These are phyloP conservation scores for Andrena fulva DNA, from an alignment of 2,888 invertebrate genomes.

Conservation along the genomic window DNA sequence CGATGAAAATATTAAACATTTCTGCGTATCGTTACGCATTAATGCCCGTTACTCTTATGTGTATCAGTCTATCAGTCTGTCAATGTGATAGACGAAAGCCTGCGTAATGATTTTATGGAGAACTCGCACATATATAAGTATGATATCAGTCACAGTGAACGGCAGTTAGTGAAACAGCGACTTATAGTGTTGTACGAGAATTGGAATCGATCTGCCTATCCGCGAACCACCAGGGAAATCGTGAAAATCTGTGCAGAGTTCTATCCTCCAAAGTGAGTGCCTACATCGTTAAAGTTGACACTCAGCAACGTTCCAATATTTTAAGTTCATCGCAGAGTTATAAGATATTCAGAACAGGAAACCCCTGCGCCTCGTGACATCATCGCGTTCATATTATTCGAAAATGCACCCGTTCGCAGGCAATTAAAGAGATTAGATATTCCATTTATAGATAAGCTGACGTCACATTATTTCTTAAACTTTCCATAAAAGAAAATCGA, in stretches of 20 bases:
- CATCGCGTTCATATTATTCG: too few species aligned
- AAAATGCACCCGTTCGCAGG: background rate
- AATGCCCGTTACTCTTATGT: constrained; percentile 1
- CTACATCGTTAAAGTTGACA: too few species aligned
- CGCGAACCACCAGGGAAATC: background rate
- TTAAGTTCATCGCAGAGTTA: background rate
- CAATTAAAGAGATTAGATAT: too few species aligned
- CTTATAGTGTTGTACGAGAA: constrained; percentile 20
- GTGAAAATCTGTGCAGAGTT: background rate
- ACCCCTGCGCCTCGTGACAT: too few species aligned
- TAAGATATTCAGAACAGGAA: background rate
- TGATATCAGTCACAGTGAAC: constrained; percentile 33
- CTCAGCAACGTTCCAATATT: background rate
- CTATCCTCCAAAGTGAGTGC: constrained; percentile 37
- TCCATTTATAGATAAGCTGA: too few species aligned
- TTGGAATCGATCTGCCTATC: background rate
- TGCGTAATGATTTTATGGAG: constrained; percentile 28
- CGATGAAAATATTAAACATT: constrained; percentile 61
- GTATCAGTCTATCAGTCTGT: constrained; percentile 1
- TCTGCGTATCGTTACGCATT: constrained; percentile 53
- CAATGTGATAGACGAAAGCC: constrained; percentile 24
- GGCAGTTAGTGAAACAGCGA: constrained; percentile 50
- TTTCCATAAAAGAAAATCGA: too few species aligned
- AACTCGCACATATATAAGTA: constrained; percentile 51
- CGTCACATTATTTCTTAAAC: too few species aligned